Base-by-base conservation (phyloP, 2,888 invertebrate species). In the Callyntrura sp. region DNA sequence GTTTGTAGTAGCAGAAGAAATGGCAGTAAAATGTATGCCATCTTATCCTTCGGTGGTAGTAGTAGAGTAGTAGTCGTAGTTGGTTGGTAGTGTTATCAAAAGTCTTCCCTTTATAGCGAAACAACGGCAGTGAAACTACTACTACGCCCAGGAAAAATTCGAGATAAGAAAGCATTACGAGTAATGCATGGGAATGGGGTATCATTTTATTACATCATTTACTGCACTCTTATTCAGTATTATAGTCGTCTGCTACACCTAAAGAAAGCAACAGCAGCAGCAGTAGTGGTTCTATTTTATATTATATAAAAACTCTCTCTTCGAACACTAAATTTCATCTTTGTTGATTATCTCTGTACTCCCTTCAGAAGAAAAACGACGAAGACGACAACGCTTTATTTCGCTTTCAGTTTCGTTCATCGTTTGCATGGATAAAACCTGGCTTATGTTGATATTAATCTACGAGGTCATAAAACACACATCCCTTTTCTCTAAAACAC, bases 371-470 rank as follows among this genome's bases (percentile, higher is more conserved):
- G 20, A 20, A 20, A 48, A 23, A 57, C 35, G 14, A 28, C 6
- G 1, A 17, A 78, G 20, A 65, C 45, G 43, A 35, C 51, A 70
- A 51, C 55, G 57, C 65, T 14, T 81, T 73, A 23, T 76, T n/a
- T 83, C 45, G 20, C 73, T 57, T 65, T 43, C 23, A 48, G 51
- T 65, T 48, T 28, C 28, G 6, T 35, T 12, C 5, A 17, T 51
- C 25, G 48, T 20, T 73, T 76, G 45, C 17, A 12, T 62, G 86
- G 87, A 88, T 82, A 60, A 88, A 88, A 83, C 62, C 76, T 83
- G 62, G 83, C 88, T 88, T 83, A 82, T 62, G 82, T 48, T 88
- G 88, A 88, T 88, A 88, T 88, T 88, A 88, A 88, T 88, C 88
- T 88, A 88, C 23, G 88, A 70, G 73, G 78, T 83, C 78, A 79